These are phyloP conservation scores for Diaprepes abbreviatus DNA, from an alignment of 2,888 invertebrate species.

Conservation along the genomic window DNA sequence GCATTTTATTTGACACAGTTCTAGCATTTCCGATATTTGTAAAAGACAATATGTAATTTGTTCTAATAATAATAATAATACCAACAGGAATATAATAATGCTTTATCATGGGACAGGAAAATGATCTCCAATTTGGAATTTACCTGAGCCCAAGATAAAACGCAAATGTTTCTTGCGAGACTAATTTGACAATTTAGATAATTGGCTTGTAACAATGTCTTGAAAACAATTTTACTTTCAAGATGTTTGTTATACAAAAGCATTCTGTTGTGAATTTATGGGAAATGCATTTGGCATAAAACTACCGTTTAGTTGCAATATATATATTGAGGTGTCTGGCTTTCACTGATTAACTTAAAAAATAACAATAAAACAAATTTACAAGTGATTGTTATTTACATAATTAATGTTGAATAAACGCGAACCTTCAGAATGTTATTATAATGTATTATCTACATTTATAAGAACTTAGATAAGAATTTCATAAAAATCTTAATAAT, in stretches of 20 bases:
- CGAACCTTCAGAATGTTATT: background rate
- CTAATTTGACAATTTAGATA: constrained; percentile 61
- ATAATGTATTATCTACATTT: too few relatives aligned
- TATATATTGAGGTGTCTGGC: constrained; percentile 8
- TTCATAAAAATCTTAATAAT: too few relatives aligned
- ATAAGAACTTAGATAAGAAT: too few relatives aligned
- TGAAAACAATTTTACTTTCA: constrained; percentile 54
- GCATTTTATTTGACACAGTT: too few relatives aligned
- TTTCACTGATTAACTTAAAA: constrained; percentile 23
- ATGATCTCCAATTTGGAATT: constrained; percentile 56
- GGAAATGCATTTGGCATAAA: constrained; percentile 38
- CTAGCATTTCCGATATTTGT: background rate
- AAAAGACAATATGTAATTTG: constrained; percentile 4
- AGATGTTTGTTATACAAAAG: constrained; percentile 46
- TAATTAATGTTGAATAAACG: constrained; percentile 1
- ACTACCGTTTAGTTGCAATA: background rate
- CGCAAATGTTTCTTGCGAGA: constrained; percentile 56
- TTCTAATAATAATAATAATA: background rate
- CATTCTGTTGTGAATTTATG: constrained; percentile 37
- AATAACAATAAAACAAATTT: background rate
- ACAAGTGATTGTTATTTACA: background rate
- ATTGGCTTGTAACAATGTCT: constrained; percentile 56
- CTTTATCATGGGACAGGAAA: constrained; percentile 40
- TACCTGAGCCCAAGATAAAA: constrained; percentile 55
- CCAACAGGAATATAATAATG: constrained; percentile 15